A percentile compares a stretch with the other conserved stretches of the same genome.
Evolutionary conservation across 2,888 invertebrate species (phyloP).

Genomic region (Polydrusus pterygomalis): DNA sequence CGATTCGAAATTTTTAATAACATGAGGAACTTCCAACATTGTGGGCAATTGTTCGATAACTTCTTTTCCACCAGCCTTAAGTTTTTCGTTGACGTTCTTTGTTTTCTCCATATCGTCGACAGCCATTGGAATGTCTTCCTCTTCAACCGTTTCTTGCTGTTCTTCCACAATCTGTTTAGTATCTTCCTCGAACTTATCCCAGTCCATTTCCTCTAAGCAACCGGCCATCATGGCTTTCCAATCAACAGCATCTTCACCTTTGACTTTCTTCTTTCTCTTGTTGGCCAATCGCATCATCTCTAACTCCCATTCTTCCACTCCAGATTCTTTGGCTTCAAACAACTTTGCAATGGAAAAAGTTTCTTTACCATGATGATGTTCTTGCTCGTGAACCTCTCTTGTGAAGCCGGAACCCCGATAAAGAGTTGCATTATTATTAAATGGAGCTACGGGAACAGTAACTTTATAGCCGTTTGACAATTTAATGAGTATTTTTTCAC

Average conservation of each 20-base stretch:
- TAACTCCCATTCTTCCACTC: slow-evolving; percentile 69
- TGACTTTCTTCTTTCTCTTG: slow-evolving; percentile 68
- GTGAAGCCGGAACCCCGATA: slow-evolving; percentile 71
- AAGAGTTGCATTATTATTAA: slow-evolving; percentile 63
- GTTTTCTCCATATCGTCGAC: slow-evolving; percentile 77
- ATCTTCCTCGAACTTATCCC: slow-evolving; percentile 80
- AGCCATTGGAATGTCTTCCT: slow-evolving; percentile 72
- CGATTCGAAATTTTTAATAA: slow-evolving; percentile 77
- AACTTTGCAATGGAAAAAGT: slow-evolving; percentile 78
- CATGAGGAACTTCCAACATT: slow-evolving; percentile 77
- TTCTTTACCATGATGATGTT: slow-evolving; percentile 69
- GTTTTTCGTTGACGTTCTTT: slow-evolving; percentile 76
- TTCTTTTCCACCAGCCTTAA: slow-evolving; percentile 73
- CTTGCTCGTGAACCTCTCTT: slow-evolving; percentile 73
- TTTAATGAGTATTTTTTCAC: slow-evolving; percentile 82
- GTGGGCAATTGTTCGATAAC: slow-evolving; percentile 77
- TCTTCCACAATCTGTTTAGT: slow-evolving; percentile 83
- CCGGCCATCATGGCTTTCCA: slow-evolving; percentile 74
- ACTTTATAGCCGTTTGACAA: slow-evolving; percentile 81
- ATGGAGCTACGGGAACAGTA: slow-evolving; percentile 76
- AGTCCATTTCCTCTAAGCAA: slow-evolving; percentile 78
- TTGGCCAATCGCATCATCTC: slow-evolving; percentile 70
- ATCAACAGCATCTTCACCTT: slow-evolving; percentile 65
- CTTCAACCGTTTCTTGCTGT: slow-evolving; percentile 75
- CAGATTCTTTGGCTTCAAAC: slow-evolving; percentile 71